Evolutionary conservation across 2,888 invertebrate genomes (phyloP), one percentile per base, ranked within the genome.

Genomic region (Empis livida): DNA sequence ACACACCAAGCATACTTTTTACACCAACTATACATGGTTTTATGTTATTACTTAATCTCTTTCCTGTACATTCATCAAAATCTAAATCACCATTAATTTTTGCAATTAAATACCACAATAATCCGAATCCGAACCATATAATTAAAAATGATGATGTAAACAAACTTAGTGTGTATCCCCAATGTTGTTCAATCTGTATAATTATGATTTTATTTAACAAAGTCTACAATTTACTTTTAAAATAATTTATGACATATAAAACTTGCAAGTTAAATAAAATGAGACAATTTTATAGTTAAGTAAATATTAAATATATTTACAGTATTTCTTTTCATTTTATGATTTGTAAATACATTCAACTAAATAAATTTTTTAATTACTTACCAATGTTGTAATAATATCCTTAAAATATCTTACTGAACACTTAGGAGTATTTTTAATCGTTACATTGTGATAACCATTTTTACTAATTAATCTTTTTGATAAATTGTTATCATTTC

Each of bases 111-210:
- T 83, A 87, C 81, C 88, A 91, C 52, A 88, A 73, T 9, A 77
- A 72, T 0, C 84, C 88, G 61, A 91, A 91, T 10, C 80, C 57
- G 17, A 85, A 67, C 90, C 91, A 92, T 61, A 84, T 82, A 10
- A 78, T 57, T 55, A 93, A 79, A 67, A 93, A 95, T 50, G 86
- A 86, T 51, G 87, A 73, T 32, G 86, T 79, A 64, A 95, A 93
- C 47, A 90, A 79, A 43, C 90, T 71, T 45, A 95, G 71, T 44
- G 92, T 92, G 81, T 89, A 92, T 50, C 89, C 78, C 96, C 96
- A 96, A 67, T 89, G 84, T 51, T 75, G 70, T 58, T 79, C 79
- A 44, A 80, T 71, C 60, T 68, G 56, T 5, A 35, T n/a, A 35
- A n/a, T n/a, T 8, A n/a, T n/a, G 35, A 2, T 35, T n/a, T n/a